phyloP scores from a whole-genome alignment of 2,113 vertebrate genomes.

The Heterotis niloticus region DNA sequence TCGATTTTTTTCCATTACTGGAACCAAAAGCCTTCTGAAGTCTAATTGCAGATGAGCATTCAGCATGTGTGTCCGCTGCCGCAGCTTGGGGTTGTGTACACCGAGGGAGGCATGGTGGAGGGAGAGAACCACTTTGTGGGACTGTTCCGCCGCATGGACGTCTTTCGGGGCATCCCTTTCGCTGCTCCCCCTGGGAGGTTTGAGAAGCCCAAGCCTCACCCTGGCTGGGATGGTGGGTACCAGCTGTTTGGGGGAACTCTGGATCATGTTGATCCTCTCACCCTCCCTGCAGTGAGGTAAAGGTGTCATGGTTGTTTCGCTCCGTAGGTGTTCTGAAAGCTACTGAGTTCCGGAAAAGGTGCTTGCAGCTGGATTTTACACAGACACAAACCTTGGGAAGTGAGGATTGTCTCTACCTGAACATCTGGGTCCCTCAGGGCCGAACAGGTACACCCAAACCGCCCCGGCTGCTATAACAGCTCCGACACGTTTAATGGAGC shows the following conservation, averaged over 20 bases:
- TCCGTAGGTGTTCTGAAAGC: conserved; percentile 70
- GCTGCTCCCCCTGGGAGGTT: conserved; percentile 72
- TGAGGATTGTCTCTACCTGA: conserved; percentile 90
- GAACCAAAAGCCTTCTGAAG: too few species aligned
- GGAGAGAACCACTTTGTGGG: conserved; percentile 69
- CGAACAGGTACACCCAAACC: conserved; percentile 39
- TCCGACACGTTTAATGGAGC: neutral
- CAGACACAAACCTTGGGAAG: conserved; percentile 62
- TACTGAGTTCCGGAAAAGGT: conserved; percentile 62
- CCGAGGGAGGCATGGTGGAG: conserved; percentile 84
- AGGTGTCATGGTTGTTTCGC: neutral
- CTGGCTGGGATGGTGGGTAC: conserved; percentile 83
- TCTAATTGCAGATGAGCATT: neutral
- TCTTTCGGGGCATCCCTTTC: conserved; percentile 89
- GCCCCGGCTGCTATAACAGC: neutral
- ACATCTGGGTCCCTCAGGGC: conserved; percentile 88
- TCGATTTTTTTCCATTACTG: too few species aligned
- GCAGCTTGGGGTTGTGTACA: conserved; percentile 80
- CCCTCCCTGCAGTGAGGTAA: neutral
- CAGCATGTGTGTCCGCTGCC: neutral
- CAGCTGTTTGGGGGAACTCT: neutral
- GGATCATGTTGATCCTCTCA: neutral
- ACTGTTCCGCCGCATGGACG: conserved; percentile 63
- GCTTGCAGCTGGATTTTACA: conserved; percentile 70
- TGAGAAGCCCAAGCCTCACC: conserved; percentile 76